These are phyloP conservation scores for Dromococcyx pavoninus DNA, from an alignment of 2,797 vertebrate genomes.

Conservation along the genomic window DNA sequence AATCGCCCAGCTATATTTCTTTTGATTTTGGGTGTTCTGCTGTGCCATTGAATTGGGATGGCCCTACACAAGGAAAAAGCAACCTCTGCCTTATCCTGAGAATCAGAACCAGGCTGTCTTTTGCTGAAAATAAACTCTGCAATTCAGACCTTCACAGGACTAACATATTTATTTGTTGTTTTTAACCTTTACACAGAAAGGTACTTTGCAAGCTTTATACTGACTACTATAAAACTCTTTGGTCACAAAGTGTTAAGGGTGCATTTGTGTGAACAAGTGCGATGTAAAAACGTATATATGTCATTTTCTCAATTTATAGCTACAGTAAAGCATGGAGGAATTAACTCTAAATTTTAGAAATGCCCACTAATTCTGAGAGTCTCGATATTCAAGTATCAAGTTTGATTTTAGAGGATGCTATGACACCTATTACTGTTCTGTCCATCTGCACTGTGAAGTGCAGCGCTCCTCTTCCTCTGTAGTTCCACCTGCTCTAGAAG, in stretches of 20 bases:
- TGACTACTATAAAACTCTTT: background rate
- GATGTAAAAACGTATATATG: rapidly evolving
- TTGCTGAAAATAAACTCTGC: background rate
- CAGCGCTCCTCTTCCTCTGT: background rate
- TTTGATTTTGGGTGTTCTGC: background rate
- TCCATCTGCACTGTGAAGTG: background rate
- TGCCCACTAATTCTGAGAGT: rapidly evolving
- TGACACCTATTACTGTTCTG: background rate
- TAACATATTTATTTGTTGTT: background rate
- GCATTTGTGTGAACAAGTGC: background rate
- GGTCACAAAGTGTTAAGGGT: background rate
- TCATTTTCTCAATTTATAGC: background rate
- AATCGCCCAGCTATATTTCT: background rate
- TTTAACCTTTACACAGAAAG: background rate
- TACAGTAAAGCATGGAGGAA: background rate
- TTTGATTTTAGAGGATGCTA: background rate
- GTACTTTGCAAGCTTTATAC: background rate
- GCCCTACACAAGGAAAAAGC: background rate
- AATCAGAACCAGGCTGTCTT: background rate
- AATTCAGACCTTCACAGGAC: background rate
- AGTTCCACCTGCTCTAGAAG: background rate
- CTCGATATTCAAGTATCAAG: rapidly evolving
- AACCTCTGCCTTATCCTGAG: background rate
- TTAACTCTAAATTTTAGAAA: background rate
- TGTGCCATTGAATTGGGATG: background rate